Evolutionary conservation across 1,140 invertebrate genomes (phyloP).

Genomic region (Ooceraea biroi): DNA sequence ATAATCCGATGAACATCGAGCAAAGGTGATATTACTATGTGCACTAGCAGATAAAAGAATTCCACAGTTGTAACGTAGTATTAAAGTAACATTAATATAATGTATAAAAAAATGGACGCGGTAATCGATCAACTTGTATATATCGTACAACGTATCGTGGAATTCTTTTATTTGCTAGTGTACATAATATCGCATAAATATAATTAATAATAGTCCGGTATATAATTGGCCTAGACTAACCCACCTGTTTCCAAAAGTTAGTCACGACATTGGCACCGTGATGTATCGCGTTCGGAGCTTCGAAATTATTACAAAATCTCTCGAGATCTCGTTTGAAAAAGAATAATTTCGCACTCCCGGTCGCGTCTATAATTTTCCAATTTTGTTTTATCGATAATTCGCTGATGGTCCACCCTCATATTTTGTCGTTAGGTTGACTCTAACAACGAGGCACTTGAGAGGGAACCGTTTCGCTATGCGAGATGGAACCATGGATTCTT

Average conservation of each 20-base stretch:
- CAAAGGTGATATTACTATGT: slow-evolving; percentile 12
- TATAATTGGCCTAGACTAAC: slow-evolving; percentile 73
- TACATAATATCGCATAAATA: no score
- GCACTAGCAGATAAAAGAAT: slow-evolving; percentile 3
- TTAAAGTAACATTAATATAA: no score
- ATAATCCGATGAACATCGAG: slow-evolving; percentile 27
- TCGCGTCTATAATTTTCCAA: slow-evolving; percentile 80
- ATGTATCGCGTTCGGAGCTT: slow-evolving; percentile 62
- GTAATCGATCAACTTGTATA: no score
- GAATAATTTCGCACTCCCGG: slow-evolving; percentile 74
- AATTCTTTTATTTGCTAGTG: no score
- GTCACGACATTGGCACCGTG: slow-evolving; percentile 73
- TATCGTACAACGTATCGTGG: no score
- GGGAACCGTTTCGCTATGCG: neutral
- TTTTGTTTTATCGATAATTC: slow-evolving; percentile 78
- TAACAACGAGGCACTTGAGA: slow-evolving; percentile 28
- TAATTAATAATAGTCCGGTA: no score
- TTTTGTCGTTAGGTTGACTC: slow-evolving; percentile 62
- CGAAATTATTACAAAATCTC: slow-evolving; percentile 72
- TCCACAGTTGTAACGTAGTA: neutral
- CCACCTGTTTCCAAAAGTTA: slow-evolving; percentile 74
- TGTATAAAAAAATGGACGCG: no score
- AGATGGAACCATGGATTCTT: slow-evolving; percentile 18
- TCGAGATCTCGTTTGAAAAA: slow-evolving; percentile 45
- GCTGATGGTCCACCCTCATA: slow-evolving; percentile 80